Evolutionary conservation across 1,140 invertebrate species (phyloP).

Genomic region (Drosophila baimaii): DNA sequence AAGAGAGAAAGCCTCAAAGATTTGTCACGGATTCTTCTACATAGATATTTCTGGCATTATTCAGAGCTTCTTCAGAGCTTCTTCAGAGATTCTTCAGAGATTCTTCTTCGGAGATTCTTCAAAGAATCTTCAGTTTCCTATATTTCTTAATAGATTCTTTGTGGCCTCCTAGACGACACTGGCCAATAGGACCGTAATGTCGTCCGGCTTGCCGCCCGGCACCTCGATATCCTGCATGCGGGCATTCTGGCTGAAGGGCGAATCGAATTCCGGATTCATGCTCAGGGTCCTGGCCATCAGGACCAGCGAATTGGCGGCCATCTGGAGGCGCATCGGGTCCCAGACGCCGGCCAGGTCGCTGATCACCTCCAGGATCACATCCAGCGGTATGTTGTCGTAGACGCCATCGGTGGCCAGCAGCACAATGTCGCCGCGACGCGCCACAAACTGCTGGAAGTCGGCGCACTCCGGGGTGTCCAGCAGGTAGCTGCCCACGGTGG

Average conservation of each 20-base stretch:
- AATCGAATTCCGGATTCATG: slow-evolving; percentile 96
- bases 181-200: slow-evolving; percentile 97
- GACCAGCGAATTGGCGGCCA: slow-evolving; percentile 95
- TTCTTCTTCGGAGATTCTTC: background rate
- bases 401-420: slow-evolving; percentile 98
- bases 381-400: slow-evolving; percentile 98
- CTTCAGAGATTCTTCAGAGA: background rate
- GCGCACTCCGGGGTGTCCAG: slow-evolving; percentile 96
- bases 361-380: slow-evolving; percentile 87
- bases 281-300: slow-evolving; percentile 96
- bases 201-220: slow-evolving; percentile 97
- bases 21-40: background rate
- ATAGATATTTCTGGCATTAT: background rate
- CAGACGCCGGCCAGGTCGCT: slow-evolving; percentile 86
- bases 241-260: slow-evolving; percentile 97
- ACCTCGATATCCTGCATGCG: slow-evolving; percentile 94
- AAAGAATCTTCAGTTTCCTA: background rate
- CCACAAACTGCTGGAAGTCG: slow-evolving; percentile 93
- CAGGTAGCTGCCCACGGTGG: slow-evolving; percentile 92
- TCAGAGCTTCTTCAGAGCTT: too few relatives aligned
- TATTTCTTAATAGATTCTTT: background rate
- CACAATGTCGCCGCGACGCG: slow-evolving; percentile 97
- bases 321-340: slow-evolving; percentile 90
- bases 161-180: slow-evolving; percentile 1
- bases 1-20: background rate